Evolutionary conservation across 2,113 vertebrate species (phyloP), one percentile per base, ranked within the genome.

Genomic region (Pungitius pungitius): DNA sequence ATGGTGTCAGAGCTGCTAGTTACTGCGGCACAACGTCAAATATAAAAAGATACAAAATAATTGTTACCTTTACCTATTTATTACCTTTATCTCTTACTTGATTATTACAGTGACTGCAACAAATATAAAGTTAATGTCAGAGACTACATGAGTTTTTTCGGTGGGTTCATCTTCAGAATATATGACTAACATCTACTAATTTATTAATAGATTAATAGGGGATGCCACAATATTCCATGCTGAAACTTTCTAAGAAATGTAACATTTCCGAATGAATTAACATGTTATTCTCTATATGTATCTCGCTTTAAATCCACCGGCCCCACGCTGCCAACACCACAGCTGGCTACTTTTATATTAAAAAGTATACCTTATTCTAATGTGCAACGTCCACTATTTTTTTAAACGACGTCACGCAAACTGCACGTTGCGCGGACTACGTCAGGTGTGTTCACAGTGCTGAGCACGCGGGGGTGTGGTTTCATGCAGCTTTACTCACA

Each of bases 381-480:
- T 2, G 58, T 40, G 51, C 22, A 27, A 35, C 39, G 10, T 37
- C 54, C 55, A 51, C 27, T 51, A 20, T 58, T 54, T 58, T 54
- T n/a, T 9, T 26, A 15, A 6, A 42, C 72, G 18, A 76, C 62
- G 70, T 78, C 71, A 84, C 67, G 4, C 0, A 1, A 0, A 1
- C 13, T 9, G 54, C 69, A n/a, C 2, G 61, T 14, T 7, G 35
- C 27, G 78, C 12, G 69, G 49, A 35, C 11, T 2, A 2, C 30
- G 60, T 71, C 82, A 85, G 84, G 82, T 85, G 85, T 76, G 77
- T 57, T 58, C 35, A 64, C 63, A 35, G 63, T 17, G 58, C 3
- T 18, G 54, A 0, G 15, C 22, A 3, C 72, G 60, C 67, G 52
- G 30, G 27, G 35, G 35, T 60, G 24, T 14, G 51, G 18, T 6